These are phyloP conservation scores for Agrotis ipsilon DNA, from an alignment of 2,888 invertebrate genomes.

Conservation along the genomic window DNA sequence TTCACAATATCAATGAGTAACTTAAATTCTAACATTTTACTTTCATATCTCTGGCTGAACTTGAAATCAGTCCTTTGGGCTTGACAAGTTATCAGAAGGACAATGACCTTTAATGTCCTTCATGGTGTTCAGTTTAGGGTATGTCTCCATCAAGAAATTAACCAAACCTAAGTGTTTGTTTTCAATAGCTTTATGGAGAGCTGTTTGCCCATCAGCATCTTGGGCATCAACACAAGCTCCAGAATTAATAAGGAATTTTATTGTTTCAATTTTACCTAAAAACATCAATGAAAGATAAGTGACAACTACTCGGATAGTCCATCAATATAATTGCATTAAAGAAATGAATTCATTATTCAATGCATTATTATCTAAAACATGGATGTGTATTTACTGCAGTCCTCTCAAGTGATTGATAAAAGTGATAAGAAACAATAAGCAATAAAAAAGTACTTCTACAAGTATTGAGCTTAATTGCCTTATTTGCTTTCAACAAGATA, in stretches of 20 bases:
- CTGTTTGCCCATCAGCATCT: slow-evolving; percentile 96
- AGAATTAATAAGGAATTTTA: slow-evolving; percentile 92
- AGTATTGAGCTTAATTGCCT: slow-evolving; percentile 22
- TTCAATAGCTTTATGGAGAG: slow-evolving; percentile 94
- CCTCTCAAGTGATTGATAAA: slow-evolving; percentile 12
- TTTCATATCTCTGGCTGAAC: slow-evolving; percentile 19
- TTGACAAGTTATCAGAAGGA: slow-evolving; percentile 67
- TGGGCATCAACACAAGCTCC: slow-evolving; percentile 92
- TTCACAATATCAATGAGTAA: slow-evolving; percentile 15
- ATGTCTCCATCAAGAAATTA: slow-evolving; percentile 80
- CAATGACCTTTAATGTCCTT: slow-evolving; percentile 85
- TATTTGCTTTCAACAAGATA: slow-evolving; percentile 9
- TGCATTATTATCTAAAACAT: slow-evolving; percentile 32
- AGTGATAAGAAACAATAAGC: slow-evolving; percentile 37
- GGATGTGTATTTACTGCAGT: slow-evolving; percentile 27
- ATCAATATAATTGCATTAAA: slow-evolving; percentile 20
- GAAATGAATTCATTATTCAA: slow-evolving; percentile 21
- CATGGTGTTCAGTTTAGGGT: slow-evolving; percentile 77
- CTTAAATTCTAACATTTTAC: not conserved
- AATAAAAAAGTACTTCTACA: slow-evolving; percentile 34
- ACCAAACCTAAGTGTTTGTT: slow-evolving; percentile 88
- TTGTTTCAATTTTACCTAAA: slow-evolving; percentile 92
- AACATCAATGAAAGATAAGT: slow-evolving; percentile 18
- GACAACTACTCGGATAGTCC: not conserved
- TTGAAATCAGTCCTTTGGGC: slow-evolving; percentile 32